Evolutionary conservation across 1,140 invertebrate species (phyloP).

Genomic region (Pogonomyrmex barbatus): DNA sequence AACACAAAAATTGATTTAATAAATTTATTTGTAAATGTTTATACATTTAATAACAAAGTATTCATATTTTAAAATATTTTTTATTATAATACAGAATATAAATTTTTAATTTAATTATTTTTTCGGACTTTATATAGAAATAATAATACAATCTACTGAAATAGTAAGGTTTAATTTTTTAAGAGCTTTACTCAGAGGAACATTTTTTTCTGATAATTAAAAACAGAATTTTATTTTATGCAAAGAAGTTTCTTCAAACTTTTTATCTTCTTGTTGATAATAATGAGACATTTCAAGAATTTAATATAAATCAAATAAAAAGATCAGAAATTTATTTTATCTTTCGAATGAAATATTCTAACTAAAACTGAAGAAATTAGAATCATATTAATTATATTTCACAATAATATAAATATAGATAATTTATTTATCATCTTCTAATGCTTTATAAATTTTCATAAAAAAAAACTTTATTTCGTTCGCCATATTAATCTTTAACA

Average conservation of each 20-base stretch:
- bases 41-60: too few species aligned
- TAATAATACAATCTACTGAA: too few species aligned
- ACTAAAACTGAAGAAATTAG: background rate
- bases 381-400: background rate
- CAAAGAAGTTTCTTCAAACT: background rate
- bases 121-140: too few species aligned
- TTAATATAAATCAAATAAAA: too few species aligned
- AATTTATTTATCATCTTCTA: background rate
- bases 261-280: background rate
- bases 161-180: too few species aligned
- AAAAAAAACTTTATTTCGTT: background rate
- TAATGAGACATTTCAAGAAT: background rate
- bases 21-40: background rate
- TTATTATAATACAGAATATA: background rate
- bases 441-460: background rate
- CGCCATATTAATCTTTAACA: background rate
- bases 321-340: background rate
- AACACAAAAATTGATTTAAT: background rate
- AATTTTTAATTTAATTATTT: too few species aligned
- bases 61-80: background rate
- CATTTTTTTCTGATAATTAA: background rate
- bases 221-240: conserved; percentile 4
- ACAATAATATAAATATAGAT: background rate
- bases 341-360: background rate
- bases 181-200: background rate